Conservation (phyloP, 2,888 invertebrate genomes). For the Nephrocerus scutellatus region DNA sequence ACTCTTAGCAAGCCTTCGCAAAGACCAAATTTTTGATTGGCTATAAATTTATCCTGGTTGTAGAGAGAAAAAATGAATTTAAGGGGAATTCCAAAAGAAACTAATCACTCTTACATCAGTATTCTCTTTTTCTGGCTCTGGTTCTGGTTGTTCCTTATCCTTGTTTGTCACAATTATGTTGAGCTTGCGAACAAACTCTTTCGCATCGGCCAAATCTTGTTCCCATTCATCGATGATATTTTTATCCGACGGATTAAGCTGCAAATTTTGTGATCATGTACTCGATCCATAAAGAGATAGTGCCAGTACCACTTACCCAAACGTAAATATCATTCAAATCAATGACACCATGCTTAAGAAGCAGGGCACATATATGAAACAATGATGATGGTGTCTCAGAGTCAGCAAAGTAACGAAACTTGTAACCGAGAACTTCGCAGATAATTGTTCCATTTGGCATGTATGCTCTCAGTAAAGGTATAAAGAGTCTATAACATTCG, state of each 20-base stretch:
- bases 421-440: conserved; percentile 92
- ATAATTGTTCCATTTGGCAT: conserved; percentile 83
- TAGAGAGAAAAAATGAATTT: not conserved
- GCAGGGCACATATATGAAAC: conserved; percentile 81
- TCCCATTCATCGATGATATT: conserved; percentile 75
- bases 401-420: conserved; percentile 65
- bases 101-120: conserved; percentile 51
- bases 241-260: conserved; percentile 81
- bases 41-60: conserved; percentile 37
- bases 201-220: conserved; percentile 72
- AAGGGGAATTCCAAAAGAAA: not conserved
- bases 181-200: conserved; percentile 80
- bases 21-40: conserved; percentile 90
- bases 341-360: conserved; percentile 83
- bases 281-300: not conserved
- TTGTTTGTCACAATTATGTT: conserved; percentile 75
- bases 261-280: conserved; percentile 19
- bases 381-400: conserved; percentile 68
- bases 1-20: conserved; percentile 81
- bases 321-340: conserved; percentile 80
- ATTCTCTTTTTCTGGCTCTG: conserved; percentile 61
- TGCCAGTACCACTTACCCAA: conserved; percentile 61
- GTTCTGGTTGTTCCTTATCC: conserved; percentile 69
- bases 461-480: conserved; percentile 78
- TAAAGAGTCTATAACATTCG: conserved; percentile 70